Evolutionary conservation across 2,888 invertebrate genomes (phyloP).

Genomic region (Ditylenchus weischeri): DNA sequence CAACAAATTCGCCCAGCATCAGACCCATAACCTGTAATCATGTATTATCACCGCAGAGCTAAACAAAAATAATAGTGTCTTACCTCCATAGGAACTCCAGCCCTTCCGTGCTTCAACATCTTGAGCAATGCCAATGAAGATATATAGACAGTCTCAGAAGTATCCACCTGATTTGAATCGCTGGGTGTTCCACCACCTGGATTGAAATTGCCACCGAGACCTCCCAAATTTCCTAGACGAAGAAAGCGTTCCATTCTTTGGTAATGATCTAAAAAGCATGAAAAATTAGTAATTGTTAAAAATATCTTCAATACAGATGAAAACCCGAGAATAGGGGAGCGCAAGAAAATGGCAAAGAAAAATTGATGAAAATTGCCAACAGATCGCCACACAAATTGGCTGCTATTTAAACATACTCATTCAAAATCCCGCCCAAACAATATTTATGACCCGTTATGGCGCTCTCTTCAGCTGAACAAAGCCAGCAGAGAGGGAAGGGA

Average conservation of each 20-base stretch:
- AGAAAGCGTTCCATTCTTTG: constrained; percentile 33
- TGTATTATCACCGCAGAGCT: background rate
- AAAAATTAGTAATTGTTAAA: no score
- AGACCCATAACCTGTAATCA: constrained; percentile 83
- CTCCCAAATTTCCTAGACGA: constrained; percentile 53
- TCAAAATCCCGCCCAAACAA: no score
- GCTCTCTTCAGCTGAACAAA: no score
- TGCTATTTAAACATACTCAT: no score
- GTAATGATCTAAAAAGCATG: no score
- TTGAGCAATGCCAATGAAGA: constrained; percentile 90
- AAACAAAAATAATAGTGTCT: background rate
- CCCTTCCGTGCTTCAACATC: constrained; percentile 97
- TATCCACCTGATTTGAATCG: constrained; percentile 98
- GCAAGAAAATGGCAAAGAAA: no score
- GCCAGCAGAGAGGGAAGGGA: no score
- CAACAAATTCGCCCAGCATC: constrained; percentile 92
- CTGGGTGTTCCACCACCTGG: constrained; percentile 69
- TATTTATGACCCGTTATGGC: no score
- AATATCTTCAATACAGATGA: no score
- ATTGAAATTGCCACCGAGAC: constrained; percentile 46
- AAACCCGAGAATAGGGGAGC: no score
- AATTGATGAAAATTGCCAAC: no score
- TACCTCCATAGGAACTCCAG: constrained; percentile 62
- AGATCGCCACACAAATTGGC: no score
- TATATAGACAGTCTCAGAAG: constrained; percentile 89